Conservation (phyloP, 1,140 invertebrate species). For the Zaprionus camerounensis region DNA sequence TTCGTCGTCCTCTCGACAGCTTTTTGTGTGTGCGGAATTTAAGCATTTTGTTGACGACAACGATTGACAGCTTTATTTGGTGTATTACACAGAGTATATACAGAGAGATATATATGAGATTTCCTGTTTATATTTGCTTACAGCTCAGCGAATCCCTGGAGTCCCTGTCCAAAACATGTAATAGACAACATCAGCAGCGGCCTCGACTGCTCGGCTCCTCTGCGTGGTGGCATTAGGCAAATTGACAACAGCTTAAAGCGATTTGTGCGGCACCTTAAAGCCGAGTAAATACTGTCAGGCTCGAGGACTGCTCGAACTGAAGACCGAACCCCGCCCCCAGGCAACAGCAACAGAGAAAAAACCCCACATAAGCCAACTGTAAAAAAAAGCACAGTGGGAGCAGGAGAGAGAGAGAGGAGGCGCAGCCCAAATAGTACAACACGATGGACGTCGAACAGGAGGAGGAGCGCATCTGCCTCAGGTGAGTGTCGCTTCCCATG, state of each 20-base stretch:
- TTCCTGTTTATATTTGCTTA: slow-evolving; percentile 62
- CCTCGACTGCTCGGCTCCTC: slow-evolving; percentile 21
- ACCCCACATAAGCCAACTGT: not conserved
- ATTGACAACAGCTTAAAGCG: slow-evolving; percentile 80
- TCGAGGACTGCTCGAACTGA: slow-evolving; percentile 50
- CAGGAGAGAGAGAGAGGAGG: slow-evolving; percentile 21
- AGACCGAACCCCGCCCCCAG: not conserved
- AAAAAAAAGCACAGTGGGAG: slow-evolving; percentile 24
- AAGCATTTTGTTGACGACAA: slow-evolving; percentile 44
- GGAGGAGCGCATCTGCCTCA: slow-evolving; percentile 71
- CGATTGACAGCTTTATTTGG: slow-evolving; percentile 43
- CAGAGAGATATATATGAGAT: slow-evolving; percentile 45
- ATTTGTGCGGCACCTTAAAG: slow-evolving; percentile 71
- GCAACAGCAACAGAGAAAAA: slow-evolving; percentile 30
- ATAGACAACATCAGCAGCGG: slow-evolving; percentile 39
- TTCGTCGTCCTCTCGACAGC: not conserved
- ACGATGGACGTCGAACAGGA: slow-evolving; percentile 70
- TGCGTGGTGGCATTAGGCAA: slow-evolving; percentile 68
- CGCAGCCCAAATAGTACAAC: slow-evolving; percentile 24
- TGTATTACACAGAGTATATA: slow-evolving; percentile 20
- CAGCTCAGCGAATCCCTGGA: slow-evolving; percentile 52
- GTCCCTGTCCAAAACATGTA: slow-evolving; percentile 48
- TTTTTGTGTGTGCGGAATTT: slow-evolving; percentile 36
- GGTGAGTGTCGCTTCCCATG: slow-evolving; percentile 58
- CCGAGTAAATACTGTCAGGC: slow-evolving; percentile 60